These are phyloP conservation scores for Trileptium ribeirensis DNA, from an alignment of 2,888 invertebrate genomes.

Conservation along the genomic window DNA sequence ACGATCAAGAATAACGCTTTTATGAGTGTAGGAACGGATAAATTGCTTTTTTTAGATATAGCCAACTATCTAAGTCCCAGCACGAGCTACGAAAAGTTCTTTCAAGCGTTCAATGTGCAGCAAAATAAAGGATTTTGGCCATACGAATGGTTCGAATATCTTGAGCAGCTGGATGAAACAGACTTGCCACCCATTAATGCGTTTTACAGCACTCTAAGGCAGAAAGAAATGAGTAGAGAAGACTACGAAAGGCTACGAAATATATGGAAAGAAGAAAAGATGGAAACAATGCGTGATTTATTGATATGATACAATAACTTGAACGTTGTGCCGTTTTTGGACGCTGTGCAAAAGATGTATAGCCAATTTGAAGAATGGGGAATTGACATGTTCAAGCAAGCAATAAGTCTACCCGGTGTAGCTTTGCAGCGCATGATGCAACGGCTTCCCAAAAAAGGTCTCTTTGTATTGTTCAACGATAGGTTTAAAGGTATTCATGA, in stretches of 20 bases:
- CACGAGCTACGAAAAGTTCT: background rate
- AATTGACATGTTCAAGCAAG: slow-evolving; percentile 17
- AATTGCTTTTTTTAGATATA: slow-evolving; percentile 5
- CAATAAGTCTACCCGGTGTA: slow-evolving; percentile 28
- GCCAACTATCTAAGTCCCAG: background rate
- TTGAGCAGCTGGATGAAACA: slow-evolving; percentile 3
- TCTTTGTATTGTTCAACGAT: background rate
- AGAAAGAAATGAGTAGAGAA: background rate
- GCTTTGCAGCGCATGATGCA: slow-evolving; percentile 24
- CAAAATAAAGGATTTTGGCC: slow-evolving; percentile 6
- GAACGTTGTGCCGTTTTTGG: slow-evolving; percentile 29
- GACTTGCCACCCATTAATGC: background rate
- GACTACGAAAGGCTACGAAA: background rate
- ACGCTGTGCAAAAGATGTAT: slow-evolving; percentile 32
- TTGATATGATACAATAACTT: slow-evolving; percentile 27
- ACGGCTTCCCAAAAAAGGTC: slow-evolving; percentile 16
- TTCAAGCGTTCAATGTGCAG: background rate
- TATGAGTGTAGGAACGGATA: background rate
- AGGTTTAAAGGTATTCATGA: background rate
- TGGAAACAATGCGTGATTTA: slow-evolving; percentile 11
- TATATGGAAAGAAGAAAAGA: background rate
- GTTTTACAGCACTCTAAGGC: slow-evolving; percentile 9
- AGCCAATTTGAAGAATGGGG: background rate
- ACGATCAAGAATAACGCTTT: slow-evolving; percentile 4
- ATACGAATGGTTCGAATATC: slow-evolving; percentile 9